Evolutionary conservation across 2,113 vertebrate genomes (phyloP).

Genomic region (Lepisosteus osseus): DNA sequence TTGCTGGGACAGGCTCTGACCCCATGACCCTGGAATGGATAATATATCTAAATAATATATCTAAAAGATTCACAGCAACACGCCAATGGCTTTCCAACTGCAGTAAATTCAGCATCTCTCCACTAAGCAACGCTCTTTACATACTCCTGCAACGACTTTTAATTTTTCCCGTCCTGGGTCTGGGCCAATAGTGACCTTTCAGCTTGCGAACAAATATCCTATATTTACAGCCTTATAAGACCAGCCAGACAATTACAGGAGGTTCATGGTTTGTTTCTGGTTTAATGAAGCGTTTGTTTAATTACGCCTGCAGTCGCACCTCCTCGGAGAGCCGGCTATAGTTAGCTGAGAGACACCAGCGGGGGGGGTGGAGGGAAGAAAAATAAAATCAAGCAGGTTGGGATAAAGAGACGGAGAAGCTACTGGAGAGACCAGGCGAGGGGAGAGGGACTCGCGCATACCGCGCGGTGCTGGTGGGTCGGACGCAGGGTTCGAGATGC

Average conservation of each 20-base stretch:
- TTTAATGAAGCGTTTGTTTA: constrained; percentile 37
- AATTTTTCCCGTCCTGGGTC: constrained; percentile 15
- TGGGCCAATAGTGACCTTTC: constrained; percentile 34
- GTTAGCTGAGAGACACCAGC: neutral
- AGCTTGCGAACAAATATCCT: constrained; percentile 11
- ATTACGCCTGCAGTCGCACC: constrained; percentile 32
- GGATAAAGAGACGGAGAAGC: neutral
- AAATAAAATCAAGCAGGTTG: too few relatives aligned
- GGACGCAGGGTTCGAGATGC: constrained; percentile 37
- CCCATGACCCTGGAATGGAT: too few relatives aligned
- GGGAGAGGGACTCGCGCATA: constrained; percentile 75
- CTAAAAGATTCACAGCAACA: too few relatives aligned
- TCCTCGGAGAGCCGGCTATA: constrained; percentile 29
- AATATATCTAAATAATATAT: too few relatives aligned
- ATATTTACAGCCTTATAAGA: constrained; percentile 27
- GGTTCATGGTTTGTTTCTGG: constrained; percentile 36
- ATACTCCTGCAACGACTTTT: constrained; percentile 22
- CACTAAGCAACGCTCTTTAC: constrained; percentile 9
- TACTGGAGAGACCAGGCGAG: neutral
- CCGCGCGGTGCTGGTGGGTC: constrained; percentile 81
- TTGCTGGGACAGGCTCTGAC: too few relatives aligned
- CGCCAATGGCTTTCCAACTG: too few relatives aligned
- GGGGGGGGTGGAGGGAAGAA: neutral
- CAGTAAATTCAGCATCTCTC: neutral
- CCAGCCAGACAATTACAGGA: constrained; percentile 36